Conservation (phyloP, 2,888 invertebrate genomes). For the Strigamia transsilvanica region DNA sequence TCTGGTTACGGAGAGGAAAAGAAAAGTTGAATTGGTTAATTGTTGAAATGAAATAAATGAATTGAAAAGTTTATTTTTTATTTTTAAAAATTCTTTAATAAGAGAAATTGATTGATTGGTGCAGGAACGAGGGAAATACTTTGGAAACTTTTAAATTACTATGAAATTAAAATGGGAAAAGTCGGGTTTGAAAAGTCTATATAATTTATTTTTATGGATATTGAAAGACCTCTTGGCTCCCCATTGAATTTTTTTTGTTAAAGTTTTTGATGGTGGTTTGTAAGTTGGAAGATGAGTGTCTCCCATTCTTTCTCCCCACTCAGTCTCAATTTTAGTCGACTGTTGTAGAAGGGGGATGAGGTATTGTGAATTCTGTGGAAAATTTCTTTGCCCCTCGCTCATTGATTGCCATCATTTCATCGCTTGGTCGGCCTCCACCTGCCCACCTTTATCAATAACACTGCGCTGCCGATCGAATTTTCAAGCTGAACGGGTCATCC, state of each 20-base stretch:
- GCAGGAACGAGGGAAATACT: too few relatives aligned
- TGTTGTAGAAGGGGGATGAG: not conserved
- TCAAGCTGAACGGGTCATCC: slow-evolving; percentile 35
- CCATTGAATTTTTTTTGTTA: too few relatives aligned
- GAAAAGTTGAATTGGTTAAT: not conserved
- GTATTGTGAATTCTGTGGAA: slow-evolving; percentile 38
- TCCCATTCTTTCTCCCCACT: not conserved
- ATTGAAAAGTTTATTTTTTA: too few relatives aligned
- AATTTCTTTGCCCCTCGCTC: slow-evolving; percentile 36
- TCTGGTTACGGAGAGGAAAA: not conserved
- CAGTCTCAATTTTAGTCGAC: slow-evolving; percentile 15
- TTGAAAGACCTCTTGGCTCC: not conserved
- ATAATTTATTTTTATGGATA: too few relatives aligned
- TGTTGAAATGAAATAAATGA: too few relatives aligned
- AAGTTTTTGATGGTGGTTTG: not conserved
- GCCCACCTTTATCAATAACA: slow-evolving; percentile 49
- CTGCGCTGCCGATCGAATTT: slow-evolving; percentile 5
- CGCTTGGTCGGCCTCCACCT: slow-evolving; percentile 46
- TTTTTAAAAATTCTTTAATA: too few relatives aligned
- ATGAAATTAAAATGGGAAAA: too few relatives aligned
- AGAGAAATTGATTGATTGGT: too few relatives aligned
- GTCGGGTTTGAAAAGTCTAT: too few relatives aligned
- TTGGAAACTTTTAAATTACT: too few relatives aligned
- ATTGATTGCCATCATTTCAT: slow-evolving; percentile 47
- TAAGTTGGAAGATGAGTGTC: not conserved